Evolutionary conservation across 2,113 vertebrate genomes (phyloP).

Genomic region (Callionymus lyra): DNA sequence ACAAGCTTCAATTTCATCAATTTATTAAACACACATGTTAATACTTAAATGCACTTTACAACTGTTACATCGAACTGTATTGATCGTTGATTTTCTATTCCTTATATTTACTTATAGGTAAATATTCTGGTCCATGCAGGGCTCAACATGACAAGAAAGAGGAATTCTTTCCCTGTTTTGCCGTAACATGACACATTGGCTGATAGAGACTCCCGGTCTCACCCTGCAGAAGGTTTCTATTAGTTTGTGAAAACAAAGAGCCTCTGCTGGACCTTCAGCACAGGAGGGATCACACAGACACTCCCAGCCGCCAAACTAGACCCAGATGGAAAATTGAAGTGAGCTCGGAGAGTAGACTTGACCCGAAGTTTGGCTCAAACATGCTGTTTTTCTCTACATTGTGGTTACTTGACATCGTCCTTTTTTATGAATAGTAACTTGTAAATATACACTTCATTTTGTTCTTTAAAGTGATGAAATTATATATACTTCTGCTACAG

Average conservation of each 20-base stretch:
- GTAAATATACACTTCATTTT: too few relatives aligned
- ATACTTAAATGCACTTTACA: too few relatives aligned
- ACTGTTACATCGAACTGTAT: too few relatives aligned
- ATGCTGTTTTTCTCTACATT: background rate
- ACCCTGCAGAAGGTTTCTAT: slow-evolving; percentile 53
- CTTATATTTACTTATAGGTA: too few relatives aligned
- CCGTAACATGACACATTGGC: slow-evolving; percentile 12
- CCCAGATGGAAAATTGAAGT: slow-evolving; percentile 47
- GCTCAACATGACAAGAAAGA: too few relatives aligned
- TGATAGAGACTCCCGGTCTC: slow-evolving; percentile 16
- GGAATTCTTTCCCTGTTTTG: background rate
- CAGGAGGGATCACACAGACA: slow-evolving; percentile 38
- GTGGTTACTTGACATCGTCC: slow-evolving; percentile 1
- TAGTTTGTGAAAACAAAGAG: slow-evolving; percentile 47
- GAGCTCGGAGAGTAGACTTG: slow-evolving; percentile 18
- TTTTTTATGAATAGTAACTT: slow-evolving; percentile 4
- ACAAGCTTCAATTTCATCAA: too few relatives aligned
- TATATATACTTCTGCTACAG: too few relatives aligned
- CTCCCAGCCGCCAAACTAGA: slow-evolving; percentile 46
- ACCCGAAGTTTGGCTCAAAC: slow-evolving; percentile 9
- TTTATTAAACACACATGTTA: too few relatives aligned
- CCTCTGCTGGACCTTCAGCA: slow-evolving; percentile 25
- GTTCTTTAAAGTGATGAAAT: too few relatives aligned
- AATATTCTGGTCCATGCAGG: too few relatives aligned
- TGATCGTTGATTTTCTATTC: too few relatives aligned